Evolutionary conservation across 2,113 vertebrate species (phyloP).

Genomic region (Semnornis frantzii): DNA sequence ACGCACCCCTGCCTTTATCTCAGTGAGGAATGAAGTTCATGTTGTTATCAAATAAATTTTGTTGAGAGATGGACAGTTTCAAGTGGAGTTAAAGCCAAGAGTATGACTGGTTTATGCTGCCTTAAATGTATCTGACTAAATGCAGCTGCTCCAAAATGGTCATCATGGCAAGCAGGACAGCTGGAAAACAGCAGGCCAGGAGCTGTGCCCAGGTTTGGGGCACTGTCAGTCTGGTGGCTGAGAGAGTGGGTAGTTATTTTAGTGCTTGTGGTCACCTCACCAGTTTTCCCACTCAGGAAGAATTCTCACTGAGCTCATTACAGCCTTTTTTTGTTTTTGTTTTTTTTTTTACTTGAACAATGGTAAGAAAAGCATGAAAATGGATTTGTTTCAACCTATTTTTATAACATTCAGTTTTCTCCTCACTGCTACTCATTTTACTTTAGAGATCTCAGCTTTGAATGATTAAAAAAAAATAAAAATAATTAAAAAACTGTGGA

Average conservation of each 20-base stretch:
- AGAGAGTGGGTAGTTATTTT: neutral
- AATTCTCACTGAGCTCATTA: neutral
- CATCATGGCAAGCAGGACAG: neutral
- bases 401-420: conserved; percentile 1
- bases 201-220: neutral
- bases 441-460: neutral
- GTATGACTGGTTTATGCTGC: neutral
- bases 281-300: neutral
- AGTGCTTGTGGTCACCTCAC: neutral
- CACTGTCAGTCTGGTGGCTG: neutral
- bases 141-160: neutral
- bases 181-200: neutral
- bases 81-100: neutral
- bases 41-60: neutral
- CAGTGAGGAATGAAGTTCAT: neutral
- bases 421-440: neutral
- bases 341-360: conserved; percentile 5
- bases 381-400: conserved; percentile 40
- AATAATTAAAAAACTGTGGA: neutral
- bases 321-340: neutral
- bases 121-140: neutral
- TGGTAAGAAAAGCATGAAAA: conserved; percentile 7
- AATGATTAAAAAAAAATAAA: neutral
- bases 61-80: neutral
- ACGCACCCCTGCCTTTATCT: neutral